Conservation (phyloP, 2,888 invertebrate genomes). For the Lithophane semibrunnea region DNA sequence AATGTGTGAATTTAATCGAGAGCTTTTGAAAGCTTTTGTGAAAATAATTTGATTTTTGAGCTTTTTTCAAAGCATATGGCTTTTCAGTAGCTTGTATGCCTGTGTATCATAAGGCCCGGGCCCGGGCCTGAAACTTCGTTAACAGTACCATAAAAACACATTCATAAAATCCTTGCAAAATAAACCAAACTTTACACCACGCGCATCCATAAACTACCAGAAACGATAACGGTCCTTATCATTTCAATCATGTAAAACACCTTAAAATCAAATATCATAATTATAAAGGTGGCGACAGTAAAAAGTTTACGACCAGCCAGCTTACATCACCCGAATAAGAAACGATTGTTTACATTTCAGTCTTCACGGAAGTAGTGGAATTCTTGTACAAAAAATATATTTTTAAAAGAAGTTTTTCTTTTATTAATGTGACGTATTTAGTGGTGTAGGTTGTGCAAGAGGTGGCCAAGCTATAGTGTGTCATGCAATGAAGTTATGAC, state of each 20-base stretch:
- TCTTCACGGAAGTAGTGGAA: conserved; percentile 76
- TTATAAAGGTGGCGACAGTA: conserved; percentile 23
- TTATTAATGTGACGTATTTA: conserved; percentile 68
- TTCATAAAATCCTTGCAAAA: conserved; percentile 19
- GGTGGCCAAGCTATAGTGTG: conserved; percentile 67
- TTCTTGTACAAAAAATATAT: conserved; percentile 77
- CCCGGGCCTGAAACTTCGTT: conserved; percentile 2
- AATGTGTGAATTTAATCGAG: conserved; percentile 12
- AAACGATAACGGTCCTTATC: conserved; percentile 52
- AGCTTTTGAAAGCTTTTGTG: background rate
- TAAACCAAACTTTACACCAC: conserved; percentile 15
- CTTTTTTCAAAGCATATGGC: background rate
- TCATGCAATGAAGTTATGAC: conserved; percentile 51
- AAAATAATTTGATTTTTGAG: background rate
- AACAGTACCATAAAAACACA: conserved; percentile 1
- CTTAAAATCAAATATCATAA: conserved; percentile 50
- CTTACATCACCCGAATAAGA: conserved; percentile 65
- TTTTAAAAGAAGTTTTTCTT: conserved; percentile 71
- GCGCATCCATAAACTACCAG: conserved; percentile 32
- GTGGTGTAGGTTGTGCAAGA: conserved; percentile 75
- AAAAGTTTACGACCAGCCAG: conserved; percentile 57
- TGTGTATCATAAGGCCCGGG: background rate
- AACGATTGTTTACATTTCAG: conserved; percentile 72
- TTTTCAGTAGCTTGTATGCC: background rate
- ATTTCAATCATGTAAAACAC: conserved; percentile 47